phyloP scores from a whole-genome alignment of 2,888 invertebrate genomes.

The Limenitis arthemis region DNA sequence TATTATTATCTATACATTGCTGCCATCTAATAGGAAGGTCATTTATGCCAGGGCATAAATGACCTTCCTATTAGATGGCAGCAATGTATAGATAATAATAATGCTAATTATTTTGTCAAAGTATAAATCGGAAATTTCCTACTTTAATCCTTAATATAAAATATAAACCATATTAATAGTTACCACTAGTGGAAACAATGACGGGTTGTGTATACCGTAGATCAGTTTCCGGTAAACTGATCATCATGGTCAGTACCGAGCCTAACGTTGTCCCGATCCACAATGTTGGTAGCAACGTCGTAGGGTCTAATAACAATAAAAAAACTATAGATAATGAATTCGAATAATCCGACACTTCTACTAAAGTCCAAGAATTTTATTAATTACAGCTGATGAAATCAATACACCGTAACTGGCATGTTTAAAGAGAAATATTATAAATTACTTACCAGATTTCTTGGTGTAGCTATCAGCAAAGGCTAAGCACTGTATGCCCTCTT shows the following conservation, averaged over 20 bases:
- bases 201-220: conserved; percentile 88
- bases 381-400: background rate
- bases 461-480: conserved; percentile 96
- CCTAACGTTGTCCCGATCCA: conserved; percentile 99
- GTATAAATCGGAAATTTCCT: too few species aligned
- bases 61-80: too few species aligned
- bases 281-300: conserved; percentile 87
- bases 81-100: too few species aligned
- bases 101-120: too few species aligned
- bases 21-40: too few species aligned
- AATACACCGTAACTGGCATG: background rate
- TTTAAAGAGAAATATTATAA: background rate
- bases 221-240: conserved; percentile 87
- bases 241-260: conserved; percentile 93
- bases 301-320: conserved; percentile 76
- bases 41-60: too few species aligned
- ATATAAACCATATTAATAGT: background rate
- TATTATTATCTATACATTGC: too few species aligned
- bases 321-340: background rate
- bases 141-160: too few species aligned
- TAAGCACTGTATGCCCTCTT: conserved; percentile 96
- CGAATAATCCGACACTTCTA: background rate
- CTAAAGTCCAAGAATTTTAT: background rate
- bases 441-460: conserved; percentile 88
- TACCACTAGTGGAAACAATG: conserved; percentile 90